phyloP scores from a whole-genome alignment of 2,888 invertebrate species.

The Dermolepida albohirtum region DNA sequence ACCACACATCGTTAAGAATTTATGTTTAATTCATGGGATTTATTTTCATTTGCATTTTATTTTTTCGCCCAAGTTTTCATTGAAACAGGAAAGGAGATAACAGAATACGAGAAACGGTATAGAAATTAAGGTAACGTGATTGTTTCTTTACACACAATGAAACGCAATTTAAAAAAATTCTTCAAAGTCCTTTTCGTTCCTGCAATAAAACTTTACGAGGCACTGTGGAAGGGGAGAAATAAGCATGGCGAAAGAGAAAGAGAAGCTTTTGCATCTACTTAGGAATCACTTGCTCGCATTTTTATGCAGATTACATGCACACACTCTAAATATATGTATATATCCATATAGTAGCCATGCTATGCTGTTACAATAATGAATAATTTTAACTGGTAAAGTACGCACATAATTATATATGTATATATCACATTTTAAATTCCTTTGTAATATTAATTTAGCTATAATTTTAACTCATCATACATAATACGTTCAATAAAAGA shows the following conservation, averaged over 20 bases:
- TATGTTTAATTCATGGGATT: slow-evolving; percentile 42
- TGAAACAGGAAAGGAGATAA: slow-evolving; percentile 57
- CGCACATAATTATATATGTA: too few relatives aligned
- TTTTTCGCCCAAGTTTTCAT: slow-evolving; percentile 38
- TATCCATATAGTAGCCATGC: neutral
- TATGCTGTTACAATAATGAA: slow-evolving; percentile 20
- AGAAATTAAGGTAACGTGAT: slow-evolving; percentile 55
- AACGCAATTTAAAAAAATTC: slow-evolving; percentile 57
- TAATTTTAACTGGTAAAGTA: slow-evolving; percentile 1
- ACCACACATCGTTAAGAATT: slow-evolving; percentile 20
- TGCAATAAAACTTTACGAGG: slow-evolving; percentile 57
- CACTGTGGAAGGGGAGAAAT: slow-evolving; percentile 34
- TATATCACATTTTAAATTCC: too few relatives aligned
- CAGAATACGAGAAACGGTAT: slow-evolving; percentile 52
- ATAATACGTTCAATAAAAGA: too few relatives aligned
- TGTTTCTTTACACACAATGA: slow-evolving; percentile 58
- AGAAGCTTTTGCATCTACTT: slow-evolving; percentile 44
- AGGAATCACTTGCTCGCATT: slow-evolving; percentile 41
- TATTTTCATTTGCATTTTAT: slow-evolving; percentile 41
- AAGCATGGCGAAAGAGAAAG: neutral
- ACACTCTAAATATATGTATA: slow-evolving; percentile 20
- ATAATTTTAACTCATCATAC: too few relatives aligned
- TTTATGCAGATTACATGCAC: slow-evolving; percentile 42
- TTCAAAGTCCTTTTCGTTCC: slow-evolving; percentile 54
- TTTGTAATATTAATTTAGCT: too few relatives aligned